phyloP scores from a whole-genome alignment of 2,113 vertebrate species.

The Nothobranchius kuhntae region DNA sequence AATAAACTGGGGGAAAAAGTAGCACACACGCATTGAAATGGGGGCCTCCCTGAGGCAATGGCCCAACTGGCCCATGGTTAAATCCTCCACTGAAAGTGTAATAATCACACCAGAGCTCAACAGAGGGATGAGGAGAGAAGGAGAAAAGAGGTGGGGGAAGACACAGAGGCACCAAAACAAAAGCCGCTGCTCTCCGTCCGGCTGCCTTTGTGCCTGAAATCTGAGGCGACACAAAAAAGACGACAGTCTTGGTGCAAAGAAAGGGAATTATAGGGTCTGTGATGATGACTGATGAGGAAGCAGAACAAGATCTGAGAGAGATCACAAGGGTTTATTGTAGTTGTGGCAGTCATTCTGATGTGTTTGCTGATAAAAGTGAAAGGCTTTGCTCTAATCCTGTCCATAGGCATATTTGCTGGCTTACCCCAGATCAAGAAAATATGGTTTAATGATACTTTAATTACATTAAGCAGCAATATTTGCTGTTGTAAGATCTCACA shows the following conservation, averaged over 20 bases:
- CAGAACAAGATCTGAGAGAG: slow-evolving; percentile 71
- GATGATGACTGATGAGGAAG: slow-evolving; percentile 69
- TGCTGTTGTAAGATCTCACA: slow-evolving; percentile 23
- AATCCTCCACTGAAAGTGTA: slow-evolving; percentile 86
- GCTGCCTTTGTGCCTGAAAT: slow-evolving; percentile 74
- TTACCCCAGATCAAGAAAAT: slow-evolving; percentile 37
- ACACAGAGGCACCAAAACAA: slow-evolving; percentile 77
- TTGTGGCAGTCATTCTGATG: slow-evolving; percentile 62
- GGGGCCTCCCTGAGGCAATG: slow-evolving; percentile 84
- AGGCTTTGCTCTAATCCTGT: slow-evolving; percentile 62
- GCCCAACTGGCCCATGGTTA: slow-evolving; percentile 85
- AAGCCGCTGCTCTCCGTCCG: slow-evolving; percentile 74
- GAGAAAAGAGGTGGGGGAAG: slow-evolving; percentile 58
- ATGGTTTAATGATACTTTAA: slow-evolving; percentile 53
- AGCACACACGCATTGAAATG: slow-evolving; percentile 81
- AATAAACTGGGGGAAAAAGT: slow-evolving; percentile 82
- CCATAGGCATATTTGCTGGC: slow-evolving; percentile 43
- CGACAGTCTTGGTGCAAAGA: slow-evolving; percentile 52
- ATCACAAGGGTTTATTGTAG: slow-evolving; percentile 69
- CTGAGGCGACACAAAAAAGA: slow-evolving; percentile 38
- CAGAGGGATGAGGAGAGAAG: slow-evolving; percentile 65
- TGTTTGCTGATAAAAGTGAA: slow-evolving; percentile 65
- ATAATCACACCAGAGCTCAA: slow-evolving; percentile 82
- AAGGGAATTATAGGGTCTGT: slow-evolving; percentile 69
- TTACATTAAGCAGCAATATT: slow-evolving; percentile 35